Base-by-base conservation (phyloP, 2,797 vertebrate species). In the Gymnopithys bicolor region DNA sequence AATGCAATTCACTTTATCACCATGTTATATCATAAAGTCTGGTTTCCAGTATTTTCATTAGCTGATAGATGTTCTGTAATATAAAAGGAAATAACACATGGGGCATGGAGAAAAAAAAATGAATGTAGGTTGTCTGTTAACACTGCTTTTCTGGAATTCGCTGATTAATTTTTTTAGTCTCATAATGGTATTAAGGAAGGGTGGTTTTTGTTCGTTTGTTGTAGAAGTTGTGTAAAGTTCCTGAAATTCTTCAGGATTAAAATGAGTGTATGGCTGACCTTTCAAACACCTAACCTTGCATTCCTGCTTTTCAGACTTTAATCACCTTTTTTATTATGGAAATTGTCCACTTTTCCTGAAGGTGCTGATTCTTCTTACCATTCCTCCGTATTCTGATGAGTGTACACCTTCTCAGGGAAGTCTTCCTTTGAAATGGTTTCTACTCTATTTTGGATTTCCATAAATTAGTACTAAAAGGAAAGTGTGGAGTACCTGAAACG, bases 1-100 rank as follows among this genome's bases (percentile, higher is more conserved):
- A 85, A 71, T 87, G 84, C 83, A 95, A 95, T 95, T 92, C 32
- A 48, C 64, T 92, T 95, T 94, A 95, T 93, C 78, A 71, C 69
- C 1, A 0, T 67, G 37, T 86, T 87, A 37, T 55, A 56, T 92
- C 39, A 64, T 77, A 59, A 95, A 89, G 52, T 51, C 49, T 0
- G 0, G 13, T 79, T 93, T 91, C 71, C 24, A 3, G 0, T 91
- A 60, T 74, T 90, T 93, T 80, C 78, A 94, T 90, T 84, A 92
- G 41, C 60, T 92, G 19, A 18, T 80, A 52, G 46, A 85, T 71
- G 46, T 89, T 93, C 68, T 90, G 1, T 74, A 77, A 51, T 77
- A 48, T 21, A 74, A 78, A 43, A 89, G 39, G 48, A 90, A 79
- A 33, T 83, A 59, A 48, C 87, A 78, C 23, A 80, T 81, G 19